Percentiles rank a stretch among this genome's conserved stretches.
Conservation (phyloP, 2,888 invertebrate genomes). For the Leucoma salicis region DNA sequence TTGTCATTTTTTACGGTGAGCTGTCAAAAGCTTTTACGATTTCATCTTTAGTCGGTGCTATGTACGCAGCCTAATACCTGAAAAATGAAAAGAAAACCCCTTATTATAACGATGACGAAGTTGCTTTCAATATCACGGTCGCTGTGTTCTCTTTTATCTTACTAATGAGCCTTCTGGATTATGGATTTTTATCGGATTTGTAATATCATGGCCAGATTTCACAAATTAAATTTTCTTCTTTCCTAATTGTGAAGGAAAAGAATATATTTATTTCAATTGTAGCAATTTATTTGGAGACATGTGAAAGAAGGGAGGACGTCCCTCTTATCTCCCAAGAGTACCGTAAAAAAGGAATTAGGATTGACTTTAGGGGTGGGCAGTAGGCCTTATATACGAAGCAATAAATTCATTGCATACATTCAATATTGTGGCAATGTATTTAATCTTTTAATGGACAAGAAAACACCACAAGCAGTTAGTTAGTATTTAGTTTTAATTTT, state of each 20-base stretch:
- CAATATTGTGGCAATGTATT: no score
- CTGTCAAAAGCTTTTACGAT: conserved; percentile 72
- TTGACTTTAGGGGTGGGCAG: neutral
- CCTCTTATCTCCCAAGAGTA: conserved; percentile 6
- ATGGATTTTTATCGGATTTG: conserved; percentile 22
- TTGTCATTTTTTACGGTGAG: conserved; percentile 73
- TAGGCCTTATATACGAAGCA: conserved; percentile 3
- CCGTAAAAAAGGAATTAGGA: conserved; percentile 4
- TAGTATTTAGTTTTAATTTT: no score
- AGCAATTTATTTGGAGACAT: neutral
- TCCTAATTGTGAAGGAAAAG: conserved; percentile 3
- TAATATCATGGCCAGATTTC: conserved; percentile 12
- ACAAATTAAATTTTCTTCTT: conserved; percentile 7
- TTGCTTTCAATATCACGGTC: conserved; percentile 32
- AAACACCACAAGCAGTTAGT: no score
- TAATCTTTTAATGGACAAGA: no score
- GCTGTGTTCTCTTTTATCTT: conserved; percentile 27
- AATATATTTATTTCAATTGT: conserved; percentile 8
- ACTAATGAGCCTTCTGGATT: conserved; percentile 29
- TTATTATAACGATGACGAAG: conserved; percentile 31
- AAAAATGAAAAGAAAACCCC: conserved; percentile 33
- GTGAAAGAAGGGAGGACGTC: conserved; percentile 1
- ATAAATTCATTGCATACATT: conserved; percentile 1
- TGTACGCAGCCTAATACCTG: conserved; percentile 39
- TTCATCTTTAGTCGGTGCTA: conserved; percentile 51